These are phyloP conservation scores for Drosophila siamana DNA, from an alignment of 2,888 invertebrate species.

Conservation along the genomic window DNA sequence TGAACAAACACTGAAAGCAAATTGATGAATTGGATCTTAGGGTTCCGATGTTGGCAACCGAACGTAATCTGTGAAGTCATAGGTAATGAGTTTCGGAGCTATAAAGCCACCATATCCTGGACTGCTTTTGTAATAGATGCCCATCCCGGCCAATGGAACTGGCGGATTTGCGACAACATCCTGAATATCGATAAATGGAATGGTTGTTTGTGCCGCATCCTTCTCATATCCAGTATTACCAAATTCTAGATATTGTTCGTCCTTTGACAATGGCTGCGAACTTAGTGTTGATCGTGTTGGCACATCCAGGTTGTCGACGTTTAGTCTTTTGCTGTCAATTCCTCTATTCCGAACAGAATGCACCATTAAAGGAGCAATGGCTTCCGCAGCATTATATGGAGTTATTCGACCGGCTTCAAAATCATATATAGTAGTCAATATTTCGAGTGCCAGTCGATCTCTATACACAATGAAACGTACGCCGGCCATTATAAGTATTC, in stretches of 20 bases:
- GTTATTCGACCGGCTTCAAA: no score
- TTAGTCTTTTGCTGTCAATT: no score
- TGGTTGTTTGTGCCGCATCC: not conserved
- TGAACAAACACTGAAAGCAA: no score
- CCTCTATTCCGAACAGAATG: no score
- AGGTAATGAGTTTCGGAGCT: constrained; percentile 85
- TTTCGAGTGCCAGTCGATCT: not conserved
- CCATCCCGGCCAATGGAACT: not conserved
- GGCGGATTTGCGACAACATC: not conserved
- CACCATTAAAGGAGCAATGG: no score
- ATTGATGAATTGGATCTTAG: no score
- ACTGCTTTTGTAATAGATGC: constrained; percentile 86
- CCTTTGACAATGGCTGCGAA: no score
- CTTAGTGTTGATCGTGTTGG: no score
- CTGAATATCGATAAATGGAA: not conserved
- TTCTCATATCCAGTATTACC: not conserved
- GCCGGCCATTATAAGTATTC: not conserved
- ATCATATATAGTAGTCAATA: constrained; percentile 83
- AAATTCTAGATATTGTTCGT: not conserved
- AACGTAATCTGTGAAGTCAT: not conserved
- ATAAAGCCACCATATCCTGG: constrained; percentile 91
- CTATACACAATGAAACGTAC: not conserved
- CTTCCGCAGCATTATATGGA: no score
- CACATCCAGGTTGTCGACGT: constrained; percentile 86
- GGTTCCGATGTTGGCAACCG: no score